Percentiles rank a stretch among this genome's conserved stretches.
Evolutionary conservation across 2,888 invertebrate genomes (phyloP).

Genomic region (Eupithecia pulchellata): DNA sequence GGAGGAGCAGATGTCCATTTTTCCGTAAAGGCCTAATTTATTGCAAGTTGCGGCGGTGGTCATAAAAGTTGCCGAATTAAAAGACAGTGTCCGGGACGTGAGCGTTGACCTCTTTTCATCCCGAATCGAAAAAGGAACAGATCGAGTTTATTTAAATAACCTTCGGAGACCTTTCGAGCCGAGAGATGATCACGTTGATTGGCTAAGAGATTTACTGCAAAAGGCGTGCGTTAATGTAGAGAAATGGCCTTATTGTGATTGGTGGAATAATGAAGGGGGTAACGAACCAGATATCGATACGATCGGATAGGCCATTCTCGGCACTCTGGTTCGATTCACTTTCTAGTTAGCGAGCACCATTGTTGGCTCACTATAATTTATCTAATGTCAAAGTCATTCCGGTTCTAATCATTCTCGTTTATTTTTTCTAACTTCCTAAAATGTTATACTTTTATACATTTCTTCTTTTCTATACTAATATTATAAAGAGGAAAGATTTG

Average conservation of each 20-base stretch:
- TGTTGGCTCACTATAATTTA: slow-evolving; percentile 75
- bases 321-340: slow-evolving; percentile 71
- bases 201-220: slow-evolving; percentile 43
- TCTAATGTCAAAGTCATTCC: slow-evolving; percentile 72
- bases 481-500: too few species aligned
- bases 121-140: slow-evolving; percentile 42
- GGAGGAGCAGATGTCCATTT: slow-evolving; percentile 81
- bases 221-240: slow-evolving; percentile 48
- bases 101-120: slow-evolving; percentile 65
- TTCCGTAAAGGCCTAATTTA: slow-evolving; percentile 80
- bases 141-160: slow-evolving; percentile 47
- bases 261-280: slow-evolving; percentile 74
- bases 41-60: slow-evolving; percentile 74
- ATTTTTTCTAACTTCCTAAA: neutral
- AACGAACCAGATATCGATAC: slow-evolving; percentile 75
- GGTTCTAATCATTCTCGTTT: slow-evolving; percentile 53
- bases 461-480: too few species aligned
- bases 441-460: neutral
- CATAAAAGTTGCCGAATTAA: slow-evolving; percentile 76
- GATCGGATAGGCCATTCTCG: slow-evolving; percentile 75
- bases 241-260: slow-evolving; percentile 71
- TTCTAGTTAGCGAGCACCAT: slow-evolving; percentile 76
- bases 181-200: slow-evolving; percentile 47
- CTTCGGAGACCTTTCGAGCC: slow-evolving; percentile 40
- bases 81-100: slow-evolving; percentile 66